Percentiles rank a stretch among this genome's conserved stretches.
Conservation (phyloP, 2,888 invertebrate genomes). For the Diogma glabrata region DNA sequence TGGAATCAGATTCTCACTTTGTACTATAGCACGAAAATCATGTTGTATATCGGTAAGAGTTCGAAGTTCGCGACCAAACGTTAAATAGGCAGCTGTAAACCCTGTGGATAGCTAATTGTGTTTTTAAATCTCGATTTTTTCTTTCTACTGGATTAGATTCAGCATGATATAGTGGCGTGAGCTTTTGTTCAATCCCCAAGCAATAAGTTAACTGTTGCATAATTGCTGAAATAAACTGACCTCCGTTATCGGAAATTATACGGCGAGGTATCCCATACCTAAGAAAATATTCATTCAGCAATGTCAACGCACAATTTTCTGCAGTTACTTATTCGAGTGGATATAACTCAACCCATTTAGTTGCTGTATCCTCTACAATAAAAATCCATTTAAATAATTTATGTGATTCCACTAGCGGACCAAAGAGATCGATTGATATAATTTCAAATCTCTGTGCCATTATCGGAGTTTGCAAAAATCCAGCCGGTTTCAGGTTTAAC, state of each 20-base stretch:
- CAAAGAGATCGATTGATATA: conserved; percentile 26
- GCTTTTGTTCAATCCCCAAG: no score
- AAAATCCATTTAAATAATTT: conserved; percentile 21
- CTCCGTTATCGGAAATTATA: conserved; percentile 28
- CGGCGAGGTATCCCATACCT: conserved; percentile 27
- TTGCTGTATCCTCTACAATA: conserved; percentile 20
- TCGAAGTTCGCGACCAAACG: conserved; percentile 28
- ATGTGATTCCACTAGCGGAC: conserved; percentile 19
- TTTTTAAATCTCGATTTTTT: conserved; percentile 24
- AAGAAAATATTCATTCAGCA: conserved; percentile 20
- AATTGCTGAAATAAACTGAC: conserved; percentile 24
- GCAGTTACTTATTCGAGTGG: no score
- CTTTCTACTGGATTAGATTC: conserved; percentile 27
- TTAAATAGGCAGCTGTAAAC: conserved; percentile 26
- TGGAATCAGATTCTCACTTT: conserved; percentile 21
- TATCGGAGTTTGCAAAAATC: conserved; percentile 25
- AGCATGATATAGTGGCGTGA: conserved; percentile 24
- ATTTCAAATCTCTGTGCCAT: no score
- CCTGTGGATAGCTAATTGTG: conserved; percentile 24
- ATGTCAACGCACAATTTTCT: no score
- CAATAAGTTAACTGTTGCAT: not conserved
- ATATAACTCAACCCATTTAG: conserved; percentile 22
- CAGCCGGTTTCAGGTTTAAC: conserved; percentile 26
- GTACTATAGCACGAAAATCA: conserved; percentile 22
- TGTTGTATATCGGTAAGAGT: conserved; percentile 24